Percentiles rank a stretch among this genome's conserved stretches.
phyloP scores from a whole-genome alignment of 2,888 invertebrate species.

The Patella depressa region DNA sequence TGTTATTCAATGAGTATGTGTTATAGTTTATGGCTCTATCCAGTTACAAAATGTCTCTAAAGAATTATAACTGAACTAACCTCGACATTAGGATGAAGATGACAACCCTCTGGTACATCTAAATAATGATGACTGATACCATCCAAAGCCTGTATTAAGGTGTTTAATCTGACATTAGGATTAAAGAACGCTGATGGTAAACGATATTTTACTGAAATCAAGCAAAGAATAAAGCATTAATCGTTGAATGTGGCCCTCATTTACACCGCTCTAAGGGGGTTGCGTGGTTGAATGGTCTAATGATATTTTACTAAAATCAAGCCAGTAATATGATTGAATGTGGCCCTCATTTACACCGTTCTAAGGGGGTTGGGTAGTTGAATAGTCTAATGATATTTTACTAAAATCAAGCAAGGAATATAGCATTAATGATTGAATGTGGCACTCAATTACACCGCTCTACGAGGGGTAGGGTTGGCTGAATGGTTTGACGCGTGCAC shows the following conservation, averaged over 20 bases:
- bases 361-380: too few species aligned
- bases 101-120: conserved; percentile 70
- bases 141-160: conserved; percentile 67
- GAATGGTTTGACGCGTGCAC: too few species aligned
- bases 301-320: conserved; percentile 67
- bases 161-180: conserved; percentile 60
- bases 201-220: conserved; percentile 67
- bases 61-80: conserved; percentile 41
- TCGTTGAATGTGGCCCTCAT: too few species aligned
- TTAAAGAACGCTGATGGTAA: conserved; percentile 68
- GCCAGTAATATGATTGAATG: conserved; percentile 4
- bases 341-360: too few species aligned
- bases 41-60: background rate
- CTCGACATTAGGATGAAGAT: conserved; percentile 68
- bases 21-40: too few species aligned
- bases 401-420: conserved; percentile 44
- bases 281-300: conserved; percentile 6
- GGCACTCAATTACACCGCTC: too few species aligned
- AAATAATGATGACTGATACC: conserved; percentile 60
- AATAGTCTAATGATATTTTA: conserved; percentile 62
- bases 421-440: too few species aligned
- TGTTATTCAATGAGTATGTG: too few species aligned
- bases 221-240: conserved; percentile 14
- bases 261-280: too few species aligned
- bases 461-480: too few species aligned